A percentile compares a stretch with the other conserved stretches of the same genome.
phyloP scores from a whole-genome alignment of 37 sponge, comb jelly and placozoan species.

The Geodia barretti region DNA sequence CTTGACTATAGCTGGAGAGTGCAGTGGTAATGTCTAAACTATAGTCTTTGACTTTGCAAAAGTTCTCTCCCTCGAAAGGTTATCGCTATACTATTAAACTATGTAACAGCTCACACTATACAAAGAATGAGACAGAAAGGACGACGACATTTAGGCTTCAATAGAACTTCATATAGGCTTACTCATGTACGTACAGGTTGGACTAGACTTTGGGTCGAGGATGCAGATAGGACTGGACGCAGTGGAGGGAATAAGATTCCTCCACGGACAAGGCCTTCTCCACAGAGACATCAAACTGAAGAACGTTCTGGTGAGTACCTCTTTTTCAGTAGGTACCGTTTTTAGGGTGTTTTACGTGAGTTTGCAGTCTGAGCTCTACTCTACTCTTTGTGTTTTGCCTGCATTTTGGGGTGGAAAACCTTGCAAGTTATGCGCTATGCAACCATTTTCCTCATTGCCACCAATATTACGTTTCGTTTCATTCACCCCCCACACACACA shows the following conservation, averaged over 20 bases:
- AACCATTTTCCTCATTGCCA: neutral
- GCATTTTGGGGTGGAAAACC: no score
- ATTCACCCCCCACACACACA: neutral
- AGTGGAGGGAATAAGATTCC: slow-evolving; percentile 94
- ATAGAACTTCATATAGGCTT: neutral
- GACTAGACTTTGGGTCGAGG: slow-evolving; percentile 73
- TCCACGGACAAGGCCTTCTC: slow-evolving; percentile 94
- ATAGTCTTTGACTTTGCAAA: no score
- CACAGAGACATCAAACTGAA: slow-evolving; percentile 98
- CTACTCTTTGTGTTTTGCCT: no score
- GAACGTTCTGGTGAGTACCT: slow-evolving; percentile 90
- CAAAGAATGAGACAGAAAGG: no score
- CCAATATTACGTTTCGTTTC: neutral
- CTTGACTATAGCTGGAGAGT: no score
- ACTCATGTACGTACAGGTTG: neutral
- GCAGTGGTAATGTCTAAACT: no score
- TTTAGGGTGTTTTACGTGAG: slow-evolving; percentile 5
- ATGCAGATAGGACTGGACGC: slow-evolving; percentile 93
- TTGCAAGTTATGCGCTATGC: no score
- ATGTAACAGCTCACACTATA: no score
- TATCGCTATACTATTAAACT: no score
- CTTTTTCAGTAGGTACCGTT: neutral
- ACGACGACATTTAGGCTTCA: neutral
- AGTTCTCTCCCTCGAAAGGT: no score
- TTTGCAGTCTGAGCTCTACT: neutral